These are phyloP conservation scores for Oceanites oceanicus DNA, from an alignment of 2,113 vertebrate genomes.

Conservation along the genomic window DNA sequence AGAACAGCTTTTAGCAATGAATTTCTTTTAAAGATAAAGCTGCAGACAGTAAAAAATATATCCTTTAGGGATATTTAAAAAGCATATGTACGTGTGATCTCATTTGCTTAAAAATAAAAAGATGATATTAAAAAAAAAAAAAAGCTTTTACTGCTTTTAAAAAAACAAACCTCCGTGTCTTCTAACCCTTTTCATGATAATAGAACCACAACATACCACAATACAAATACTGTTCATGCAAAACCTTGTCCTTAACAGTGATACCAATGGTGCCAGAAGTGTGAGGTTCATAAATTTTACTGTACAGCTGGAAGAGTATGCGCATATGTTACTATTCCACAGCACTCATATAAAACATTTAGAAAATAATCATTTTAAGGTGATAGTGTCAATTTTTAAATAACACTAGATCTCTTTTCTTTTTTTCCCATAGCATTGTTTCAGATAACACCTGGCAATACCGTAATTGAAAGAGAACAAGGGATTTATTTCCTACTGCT, in stretches of 20 bases:
- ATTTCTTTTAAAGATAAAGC: not conserved
- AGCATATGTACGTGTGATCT: not conserved
- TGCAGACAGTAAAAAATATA: not conserved
- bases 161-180: not conserved
- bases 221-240: not conserved
- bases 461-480: not conserved
- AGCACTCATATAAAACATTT: not conserved
- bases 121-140: not conserved
- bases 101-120: not conserved
- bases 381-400: conserved; percentile 10
- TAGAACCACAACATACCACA: not conserved
- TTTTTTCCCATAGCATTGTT: not conserved
- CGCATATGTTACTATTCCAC: not conserved
- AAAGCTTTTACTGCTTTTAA: not conserved
- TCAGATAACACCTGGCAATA: not conserved
- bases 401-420: not conserved
- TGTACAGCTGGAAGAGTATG: not conserved
- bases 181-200: not conserved
- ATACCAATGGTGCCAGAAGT: not conserved
- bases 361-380: not conserved
- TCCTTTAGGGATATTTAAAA: not conserved
- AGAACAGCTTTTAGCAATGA: not conserved
- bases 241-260: not conserved
- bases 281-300: conserved; percentile 21
- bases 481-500: not conserved